These are phyloP conservation scores for Pangasius macronema DNA, from an alignment of 2,797 vertebrate genomes.

Conservation along the genomic window DNA sequence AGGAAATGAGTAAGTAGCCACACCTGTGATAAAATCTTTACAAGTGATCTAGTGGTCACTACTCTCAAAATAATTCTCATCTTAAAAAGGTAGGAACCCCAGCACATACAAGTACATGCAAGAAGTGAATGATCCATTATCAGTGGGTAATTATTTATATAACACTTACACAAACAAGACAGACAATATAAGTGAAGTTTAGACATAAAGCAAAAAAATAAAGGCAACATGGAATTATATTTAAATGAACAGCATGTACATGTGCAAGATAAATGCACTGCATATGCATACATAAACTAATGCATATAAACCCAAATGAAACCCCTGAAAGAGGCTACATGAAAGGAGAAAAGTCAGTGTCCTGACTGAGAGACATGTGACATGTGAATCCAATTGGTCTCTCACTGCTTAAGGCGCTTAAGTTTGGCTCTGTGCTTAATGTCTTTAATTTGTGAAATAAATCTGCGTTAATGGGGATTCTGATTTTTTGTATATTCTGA, in stretches of 20 bases:
- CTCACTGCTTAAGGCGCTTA: slow-evolving; percentile 5
- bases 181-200: neutral
- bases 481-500: neutral
- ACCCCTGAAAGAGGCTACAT: neutral
- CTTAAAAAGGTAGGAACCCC: neutral
- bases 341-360: too few species aligned
- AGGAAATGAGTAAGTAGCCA: neutral
- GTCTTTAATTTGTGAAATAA: neutral
- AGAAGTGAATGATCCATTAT: neutral
- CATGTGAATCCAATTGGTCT: neutral
- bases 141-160: neutral
- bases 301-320: neutral
- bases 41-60: neutral
- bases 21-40: neutral
- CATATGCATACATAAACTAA: neutral
- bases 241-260: neutral
- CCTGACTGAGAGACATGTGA: too few species aligned
- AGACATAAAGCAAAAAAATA: neutral
- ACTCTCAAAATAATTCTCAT: neutral
- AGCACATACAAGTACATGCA: neutral
- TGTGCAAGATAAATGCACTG: neutral
- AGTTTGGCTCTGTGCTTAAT: neutral
- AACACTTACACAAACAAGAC: neutral
- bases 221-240: neutral
- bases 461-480: neutral